Base-by-base conservation (phyloP, 2,888 invertebrate genomes). In the Beris morrisii region DNA sequence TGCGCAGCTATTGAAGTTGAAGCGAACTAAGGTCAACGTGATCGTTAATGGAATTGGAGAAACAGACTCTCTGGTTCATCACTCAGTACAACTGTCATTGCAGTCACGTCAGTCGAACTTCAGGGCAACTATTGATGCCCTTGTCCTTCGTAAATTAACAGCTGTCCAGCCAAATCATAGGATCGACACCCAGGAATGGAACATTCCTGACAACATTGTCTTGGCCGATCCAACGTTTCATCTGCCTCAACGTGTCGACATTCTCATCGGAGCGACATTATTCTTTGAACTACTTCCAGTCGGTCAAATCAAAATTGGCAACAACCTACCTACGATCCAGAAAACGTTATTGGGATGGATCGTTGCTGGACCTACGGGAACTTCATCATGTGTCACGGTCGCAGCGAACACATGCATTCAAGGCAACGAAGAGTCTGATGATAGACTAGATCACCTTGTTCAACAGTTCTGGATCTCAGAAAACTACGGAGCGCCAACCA, bases 261-360 rank as follows among this genome's bases (percentile, higher is more conserved):
- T 66, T 5, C 59, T 59, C 13, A 32, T 66, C 45, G 66, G 66
- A 46, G 66, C 66, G 5, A 45, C 52, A 22, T 22, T 66, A 4
- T 44, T n/a, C 30, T 45, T 52, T 38, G 7, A 15, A 28, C 4
- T n/a, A 59, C 12, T 32, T 66, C 4, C 11, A 3, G 44, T 59
- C n/a, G 59, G 66, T n/a, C 53, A 59, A 59, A 44, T 66, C 13
- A 15, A 45, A 7, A 44, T 66, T 5, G 66, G 22, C 38, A 38
- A 52, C n/a, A 50, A 54, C 43, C 45, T 53, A 32, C 58, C 54
- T 7, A 45, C 52, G 6, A 4, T 66, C 9, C 52, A 66, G 43
- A 59, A 66, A 7, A 66, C 66, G 1, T n/a, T 30, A 13, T 54
- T 66, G 0, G 66, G 54, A 13, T 66, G 66, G 66, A 46, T 56